Conservation (phyloP, 2,888 invertebrate genomes). For the Macaria notata region DNA sequence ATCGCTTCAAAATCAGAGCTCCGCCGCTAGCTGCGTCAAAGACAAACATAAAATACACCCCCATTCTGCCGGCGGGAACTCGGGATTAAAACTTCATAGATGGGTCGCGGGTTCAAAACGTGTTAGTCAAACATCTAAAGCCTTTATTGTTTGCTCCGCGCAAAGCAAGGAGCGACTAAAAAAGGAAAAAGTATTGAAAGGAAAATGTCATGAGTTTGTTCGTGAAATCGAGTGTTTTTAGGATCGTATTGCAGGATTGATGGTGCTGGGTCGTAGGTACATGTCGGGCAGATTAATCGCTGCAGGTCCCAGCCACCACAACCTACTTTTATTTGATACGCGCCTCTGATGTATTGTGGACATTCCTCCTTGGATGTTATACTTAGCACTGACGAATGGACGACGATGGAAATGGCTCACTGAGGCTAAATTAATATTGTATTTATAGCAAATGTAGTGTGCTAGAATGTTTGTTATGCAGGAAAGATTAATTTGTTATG, state of each 20-base stretch:
- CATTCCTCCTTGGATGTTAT: constrained; percentile 7
- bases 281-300: constrained; percentile 19
- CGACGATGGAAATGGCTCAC: neutral
- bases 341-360: constrained; percentile 13
- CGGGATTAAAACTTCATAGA: neutral
- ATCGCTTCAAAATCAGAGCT: neutral
- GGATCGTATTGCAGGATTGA: constrained; percentile 17
- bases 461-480: no score
- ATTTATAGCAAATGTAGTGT: no score
- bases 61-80: neutral
- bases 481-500: no score
- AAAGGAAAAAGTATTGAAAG: constrained; percentile 1
- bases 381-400: constrained; percentile 7
- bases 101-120: neutral
- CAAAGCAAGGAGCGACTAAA: neutral
- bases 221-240: constrained; percentile 8
- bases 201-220: constrained; percentile 7
- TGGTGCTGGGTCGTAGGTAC: constrained; percentile 10
- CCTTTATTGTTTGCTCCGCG: no score
- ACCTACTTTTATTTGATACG: constrained; percentile 17
- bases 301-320: constrained; percentile 13
- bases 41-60: neutral
- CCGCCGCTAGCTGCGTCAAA: neutral
- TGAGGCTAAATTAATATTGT: no score
- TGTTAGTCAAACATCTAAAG: no score